Percentiles rank a stretch among this genome's conserved stretches.
These are phyloP conservation scores for Apteryx owenii DNA, from an alignment of 2,113 vertebrate genomes.

Conservation along the genomic window DNA sequence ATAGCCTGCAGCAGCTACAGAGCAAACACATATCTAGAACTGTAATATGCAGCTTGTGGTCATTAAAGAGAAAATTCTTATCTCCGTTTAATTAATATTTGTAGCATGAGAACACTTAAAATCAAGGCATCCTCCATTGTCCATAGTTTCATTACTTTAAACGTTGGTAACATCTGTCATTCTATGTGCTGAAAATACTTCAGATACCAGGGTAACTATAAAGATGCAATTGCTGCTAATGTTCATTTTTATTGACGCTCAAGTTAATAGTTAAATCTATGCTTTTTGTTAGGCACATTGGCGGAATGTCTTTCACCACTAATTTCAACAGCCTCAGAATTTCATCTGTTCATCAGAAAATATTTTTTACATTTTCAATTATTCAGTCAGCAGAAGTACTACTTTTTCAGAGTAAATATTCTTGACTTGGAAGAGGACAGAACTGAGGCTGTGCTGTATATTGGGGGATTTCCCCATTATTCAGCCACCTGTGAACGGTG, in stretches of 20 bases:
- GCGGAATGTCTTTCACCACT: not conserved
- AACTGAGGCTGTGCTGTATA: not conserved
- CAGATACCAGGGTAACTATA: not conserved
- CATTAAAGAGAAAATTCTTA: not conserved
- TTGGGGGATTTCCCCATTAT: not conserved
- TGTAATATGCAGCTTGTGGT: not conserved
- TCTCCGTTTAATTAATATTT: not conserved
- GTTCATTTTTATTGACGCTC: not conserved
- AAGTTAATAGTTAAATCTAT: not conserved
- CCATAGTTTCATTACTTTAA: not conserved
- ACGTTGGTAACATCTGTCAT: not conserved
- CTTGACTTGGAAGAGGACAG: not conserved
- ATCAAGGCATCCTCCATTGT: not conserved
- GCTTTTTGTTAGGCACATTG: fast-evolving
- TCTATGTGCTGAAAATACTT: not conserved
- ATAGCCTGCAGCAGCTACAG: not conserved
- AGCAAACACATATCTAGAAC: not conserved
- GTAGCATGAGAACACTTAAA: not conserved
- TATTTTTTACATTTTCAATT: not conserved
- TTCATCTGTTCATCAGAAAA: not conserved
- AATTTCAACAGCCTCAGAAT: not conserved
- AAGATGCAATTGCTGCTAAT: not conserved
- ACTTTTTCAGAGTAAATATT: not conserved
- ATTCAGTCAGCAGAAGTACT: not conserved
- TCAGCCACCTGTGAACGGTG: not conserved